These are phyloP conservation scores for Upupa epops DNA, from an alignment of 2,113 vertebrate species.

Conservation along the genomic window DNA sequence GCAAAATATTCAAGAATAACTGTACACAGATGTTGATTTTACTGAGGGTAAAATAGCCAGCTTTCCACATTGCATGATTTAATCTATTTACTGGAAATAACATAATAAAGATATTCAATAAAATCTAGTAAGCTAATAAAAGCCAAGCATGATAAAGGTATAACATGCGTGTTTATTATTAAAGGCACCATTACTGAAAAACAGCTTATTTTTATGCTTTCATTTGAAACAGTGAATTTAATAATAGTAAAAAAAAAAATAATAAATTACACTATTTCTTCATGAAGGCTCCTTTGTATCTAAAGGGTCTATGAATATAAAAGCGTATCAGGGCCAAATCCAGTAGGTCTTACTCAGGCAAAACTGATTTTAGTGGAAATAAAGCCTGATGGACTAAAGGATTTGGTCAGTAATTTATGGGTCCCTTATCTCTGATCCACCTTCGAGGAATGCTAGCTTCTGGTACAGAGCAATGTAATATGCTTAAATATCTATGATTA, in stretches of 20 bases:
- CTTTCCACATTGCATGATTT: not conserved
- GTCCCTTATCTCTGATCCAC: constrained; percentile 62
- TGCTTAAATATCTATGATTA: constrained; percentile 67
- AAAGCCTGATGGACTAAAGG: constrained; percentile 62
- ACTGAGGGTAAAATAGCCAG: not conserved
- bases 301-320: constrained; percentile 46
- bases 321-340: constrained; percentile 20
- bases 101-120: not conserved
- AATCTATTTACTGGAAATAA: constrained; percentile 27
- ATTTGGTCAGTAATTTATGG: constrained; percentile 61
- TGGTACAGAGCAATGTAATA: constrained; percentile 55
- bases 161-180: not conserved
- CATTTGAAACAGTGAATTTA: not conserved
- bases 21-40: not conserved
- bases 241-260: not conserved
- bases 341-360: constrained; percentile 33
- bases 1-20: not conserved
- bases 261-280: not conserved
- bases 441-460: constrained; percentile 57
- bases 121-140: constrained; percentile 21
- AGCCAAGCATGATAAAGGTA: not conserved
- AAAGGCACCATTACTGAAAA: constrained; percentile 6
- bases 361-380: constrained; percentile 66
- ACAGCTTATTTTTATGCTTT: not conserved
- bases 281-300: not conserved